Evolutionary conservation across 2,113 vertebrate species (phyloP), one percentile per base, ranked within the genome.

Genomic region (Hepsetus odoe): DNA sequence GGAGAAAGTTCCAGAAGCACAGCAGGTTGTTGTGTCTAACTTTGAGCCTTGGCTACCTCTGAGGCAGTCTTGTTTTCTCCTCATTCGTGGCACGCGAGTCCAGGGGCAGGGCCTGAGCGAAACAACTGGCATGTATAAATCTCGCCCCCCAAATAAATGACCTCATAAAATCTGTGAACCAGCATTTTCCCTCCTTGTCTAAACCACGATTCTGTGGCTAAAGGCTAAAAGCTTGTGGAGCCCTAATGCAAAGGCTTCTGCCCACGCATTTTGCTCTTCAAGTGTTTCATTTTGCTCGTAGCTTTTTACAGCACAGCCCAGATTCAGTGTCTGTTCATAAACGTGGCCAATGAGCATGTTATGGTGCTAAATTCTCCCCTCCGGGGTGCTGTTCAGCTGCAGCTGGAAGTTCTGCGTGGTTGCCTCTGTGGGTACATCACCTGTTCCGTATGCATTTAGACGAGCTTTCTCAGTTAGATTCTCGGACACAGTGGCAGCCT

Each of bases 11-110:
- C 76, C 84, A 81, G 80, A 77, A 67, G 71, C 85, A 71, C 20
- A 80, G 80, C 66, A 9, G 77, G 82, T 80, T 82, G 83, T 85
- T 83, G 83, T 88, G 85, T 88, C 71, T 86, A 77, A 85, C 58
- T 76, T 26, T 82, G 82, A 46, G 74, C 83, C 84, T n/a, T 55
- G 77, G 83, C 83, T 58, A 82, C 81, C 85, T 90, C 83, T 86
- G 85, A 87, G 81, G 82, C 85, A 30, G 82, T 68, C 87, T 87
- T 90, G 89, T 92, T 91, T 91, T 86, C 84, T 69, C 74, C 42
- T 84, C 79, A 84, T 85, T 88, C 84, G 89, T 86, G 92, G 91
- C 87, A 86, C 83, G 84, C 84, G 87, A 86, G 85, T 89, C 86
- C 40, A 83, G 83, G 90, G 86, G 82, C 79, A 87, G 80, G 84